Evolutionary conservation across 2,888 invertebrate genomes (phyloP), one percentile per base, ranked within the genome.

Genomic region (Cyaniris semiargus): DNA sequence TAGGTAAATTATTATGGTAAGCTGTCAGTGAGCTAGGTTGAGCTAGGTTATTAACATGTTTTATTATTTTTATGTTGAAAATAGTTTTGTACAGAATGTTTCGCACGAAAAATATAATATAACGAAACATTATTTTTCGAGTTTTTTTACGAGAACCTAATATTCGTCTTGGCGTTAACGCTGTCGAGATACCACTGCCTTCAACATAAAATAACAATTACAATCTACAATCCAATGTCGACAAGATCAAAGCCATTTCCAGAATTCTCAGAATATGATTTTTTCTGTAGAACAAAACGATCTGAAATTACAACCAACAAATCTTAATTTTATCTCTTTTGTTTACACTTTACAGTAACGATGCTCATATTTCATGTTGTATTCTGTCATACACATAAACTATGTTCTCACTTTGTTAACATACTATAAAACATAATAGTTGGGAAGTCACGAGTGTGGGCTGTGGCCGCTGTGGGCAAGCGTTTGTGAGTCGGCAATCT

Each of bases 391-490:
- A 27, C 18, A 27, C 27, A 71, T 38, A 38, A 38, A 71, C 34
- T 71, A 21, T 8, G 34, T 38, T n/a, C n/a, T 38, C n/a, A 38
- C 27, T 66, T 1, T 66, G 66, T 31, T 71, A 23, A 5, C 38
- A 21, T 38, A 71, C 38, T 38, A 70, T 70, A 38, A 71, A 71
- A 71, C 70, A 34, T 71, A 71, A 71, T 71, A 71, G 71, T 71
- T 71, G 34, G n/a, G 71, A 34, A 38, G 71, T 71, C 71, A 71
- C 71, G 71, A 71, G 71, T 6, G 27, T 66, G 15, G 27, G 66
- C 66, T 27, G 13, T 58, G 21, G 58, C 1, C 27, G 23, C 13
- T 23, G 27, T 71, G 15, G 27, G 31, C 70, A 34, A 70, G 31
- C 18, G n/a, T 18, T 31, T 18, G 34, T 4, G 44, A 44, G 44